phyloP scores from a whole-genome alignment of 1,140 invertebrate species.

The Leptinotarsa texana region DNA sequence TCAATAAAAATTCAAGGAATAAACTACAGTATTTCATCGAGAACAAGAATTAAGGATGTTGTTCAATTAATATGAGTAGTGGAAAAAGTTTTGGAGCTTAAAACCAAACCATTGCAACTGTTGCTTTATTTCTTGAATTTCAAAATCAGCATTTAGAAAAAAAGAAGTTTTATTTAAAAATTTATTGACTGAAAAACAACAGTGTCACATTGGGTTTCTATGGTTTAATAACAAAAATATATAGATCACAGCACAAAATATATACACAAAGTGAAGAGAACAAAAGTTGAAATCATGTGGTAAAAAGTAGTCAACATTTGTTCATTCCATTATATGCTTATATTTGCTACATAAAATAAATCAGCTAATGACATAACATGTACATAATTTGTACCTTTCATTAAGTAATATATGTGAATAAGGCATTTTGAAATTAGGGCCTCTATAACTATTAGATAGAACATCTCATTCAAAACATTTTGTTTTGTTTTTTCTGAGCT shows the following conservation, averaged over 20 bases:
- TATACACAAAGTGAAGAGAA: slow-evolving; percentile 37
- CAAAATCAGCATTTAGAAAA: slow-evolving; percentile 10
- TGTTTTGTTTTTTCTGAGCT: too few relatives aligned
- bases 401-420: too few relatives aligned
- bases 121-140: background rate
- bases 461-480: too few relatives aligned
- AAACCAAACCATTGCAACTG: background rate
- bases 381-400: slow-evolving; percentile 24
- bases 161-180: slow-evolving; percentile 2
- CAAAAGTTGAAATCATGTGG: slow-evolving; percentile 29
- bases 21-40: too few relatives aligned
- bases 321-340: slow-evolving; percentile 23
- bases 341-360: slow-evolving; percentile 41
- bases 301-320: slow-evolving; percentile 24
- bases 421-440: too few relatives aligned
- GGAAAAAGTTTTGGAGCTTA: background rate
- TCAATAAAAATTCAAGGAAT: background rate
- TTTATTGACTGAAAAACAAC: slow-evolving; percentile 25
- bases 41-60: too few relatives aligned
- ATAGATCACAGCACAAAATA: slow-evolving; percentile 50
- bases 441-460: too few relatives aligned
- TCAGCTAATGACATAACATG: slow-evolving; percentile 31
- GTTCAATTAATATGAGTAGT: too few relatives aligned
- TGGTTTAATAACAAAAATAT: slow-evolving; percentile 25
- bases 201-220: slow-evolving; percentile 14